These are phyloP conservation scores for Bucco capensis DNA, from an alignment of 2,113 vertebrate genomes.

Conservation along the genomic window DNA sequence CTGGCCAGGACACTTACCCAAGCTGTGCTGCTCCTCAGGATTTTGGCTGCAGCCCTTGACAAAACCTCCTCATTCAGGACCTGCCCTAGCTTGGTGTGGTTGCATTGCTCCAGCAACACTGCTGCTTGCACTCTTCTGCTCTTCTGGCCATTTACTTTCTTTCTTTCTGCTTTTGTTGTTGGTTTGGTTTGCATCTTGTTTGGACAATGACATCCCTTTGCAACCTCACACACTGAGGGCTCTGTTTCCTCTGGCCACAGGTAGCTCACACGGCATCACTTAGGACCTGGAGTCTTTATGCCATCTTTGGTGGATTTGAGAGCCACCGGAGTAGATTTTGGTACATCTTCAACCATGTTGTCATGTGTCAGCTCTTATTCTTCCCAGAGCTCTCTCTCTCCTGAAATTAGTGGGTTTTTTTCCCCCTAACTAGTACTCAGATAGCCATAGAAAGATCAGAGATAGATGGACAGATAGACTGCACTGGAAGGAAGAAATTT, in stretches of 20 bases:
- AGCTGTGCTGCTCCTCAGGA: neutral
- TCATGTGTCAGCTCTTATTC: neutral
- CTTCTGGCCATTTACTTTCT: neutral
- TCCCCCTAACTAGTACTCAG: neutral
- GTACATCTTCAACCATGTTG: slow-evolving; percentile 15
- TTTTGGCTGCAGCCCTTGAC: neutral
- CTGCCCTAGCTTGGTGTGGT: neutral
- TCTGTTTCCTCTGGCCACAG: neutral
- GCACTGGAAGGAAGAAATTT: neutral
- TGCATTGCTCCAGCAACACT: neutral
- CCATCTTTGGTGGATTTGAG: slow-evolving; percentile 29
- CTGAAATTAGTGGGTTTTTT: neutral
- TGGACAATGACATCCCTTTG: neutral
- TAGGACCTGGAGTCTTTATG: slow-evolving; percentile 28
- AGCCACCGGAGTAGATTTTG: slow-evolving; percentile 7
- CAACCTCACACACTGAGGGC: neutral
- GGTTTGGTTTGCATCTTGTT: neutral
- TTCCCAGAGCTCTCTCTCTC: neutral
- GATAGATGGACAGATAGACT: neutral
- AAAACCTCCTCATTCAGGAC: neutral
- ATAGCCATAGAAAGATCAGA: neutral
- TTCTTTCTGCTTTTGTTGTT: neutral
- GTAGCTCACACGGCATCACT: slow-evolving; percentile 39
- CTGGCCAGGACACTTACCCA: neutral
- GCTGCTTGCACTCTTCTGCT: neutral